Base-by-base conservation (phyloP, 2,888 invertebrate species). In the Psylliodes chrysocephalus region DNA sequence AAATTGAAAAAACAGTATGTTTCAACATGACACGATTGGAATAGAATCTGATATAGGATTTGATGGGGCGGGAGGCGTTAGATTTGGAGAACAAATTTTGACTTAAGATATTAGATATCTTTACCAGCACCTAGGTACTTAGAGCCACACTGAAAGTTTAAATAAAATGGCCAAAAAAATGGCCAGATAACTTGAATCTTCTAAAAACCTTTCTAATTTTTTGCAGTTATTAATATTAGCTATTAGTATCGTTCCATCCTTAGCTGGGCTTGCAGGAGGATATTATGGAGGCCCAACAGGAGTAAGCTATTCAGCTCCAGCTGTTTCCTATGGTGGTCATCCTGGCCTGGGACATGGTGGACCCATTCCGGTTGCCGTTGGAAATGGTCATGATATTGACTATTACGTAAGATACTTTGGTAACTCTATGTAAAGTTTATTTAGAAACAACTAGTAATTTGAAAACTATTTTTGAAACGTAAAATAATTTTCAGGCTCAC, bases 401-500 rank as follows among this genome's bases (percentile, higher is more conserved):
- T 73, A 73, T 65, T 75, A 74, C 40, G 75, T 75, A 66, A 67
- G 73, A 64, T 28, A 8, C 8, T n/a, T 10, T 2, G n/a, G n/a
- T n/a, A 6, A 3, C n/a, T 33, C n/a, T 33, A 2, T 10, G 4
- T 10, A 33, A 25, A 25, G 7, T 33, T 33, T 33, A 33, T 33
- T 6, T 6, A 33, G 4, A 3, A 3, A 3, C 25, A 25, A 25
- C 4, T 25, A 3, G 4, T 25, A 25, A 25, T 25, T 25, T 25
- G 25, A 25, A 25, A 25, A 25, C 25, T 5, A 33, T 53, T 12
- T 18, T 17, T 18, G 17, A 2, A 10, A n/a, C 15, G 17, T 18
- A 14, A n/a, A n/a, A n/a, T 40, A 8, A 15, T 42, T 64, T 64
- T 44, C 44, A 81, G 81, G 78, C 81, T 2, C 77, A 76, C 44